Conservation (phyloP, 2,888 invertebrate species). For the Herminia tarsipennalis region DNA sequence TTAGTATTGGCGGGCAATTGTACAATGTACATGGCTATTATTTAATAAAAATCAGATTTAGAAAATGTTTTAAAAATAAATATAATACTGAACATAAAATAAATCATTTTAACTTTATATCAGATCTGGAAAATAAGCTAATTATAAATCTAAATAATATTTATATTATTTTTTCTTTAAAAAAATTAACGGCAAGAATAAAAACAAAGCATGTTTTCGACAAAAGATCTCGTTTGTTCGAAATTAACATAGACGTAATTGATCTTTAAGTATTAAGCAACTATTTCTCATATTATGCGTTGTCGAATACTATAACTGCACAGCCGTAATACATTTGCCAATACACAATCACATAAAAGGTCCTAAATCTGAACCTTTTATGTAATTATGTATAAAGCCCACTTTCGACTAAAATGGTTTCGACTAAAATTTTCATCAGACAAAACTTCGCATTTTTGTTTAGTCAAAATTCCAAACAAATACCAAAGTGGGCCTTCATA, state of each 20-base stretch:
- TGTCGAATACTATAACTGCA: not conserved
- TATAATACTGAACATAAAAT: not conserved
- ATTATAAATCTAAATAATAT: not conserved
- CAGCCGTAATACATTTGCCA: constrained; percentile 4
- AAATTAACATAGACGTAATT: no score
- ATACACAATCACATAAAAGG: no score
- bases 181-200: not conserved
- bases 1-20: constrained; percentile 47
- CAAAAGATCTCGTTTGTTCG: no score
- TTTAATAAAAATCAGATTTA: not conserved
- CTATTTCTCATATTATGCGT: not conserved
- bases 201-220: not conserved
- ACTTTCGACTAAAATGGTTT: no score
- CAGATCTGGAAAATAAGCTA: not conserved
- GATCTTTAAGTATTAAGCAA: not conserved
- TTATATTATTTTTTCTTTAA: not conserved
- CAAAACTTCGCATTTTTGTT: no score
- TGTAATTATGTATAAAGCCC: no score
- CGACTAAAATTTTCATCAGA: no score
- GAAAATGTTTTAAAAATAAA: not conserved
- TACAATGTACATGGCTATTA: constrained; percentile 25
- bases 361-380: no score
- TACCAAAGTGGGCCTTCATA: no score
- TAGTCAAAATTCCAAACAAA: no score
- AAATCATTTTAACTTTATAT: not conserved